Evolutionary conservation across 2,113 vertebrate genomes (phyloP).

Genomic region (Phrynocephalus versicolor): DNA sequence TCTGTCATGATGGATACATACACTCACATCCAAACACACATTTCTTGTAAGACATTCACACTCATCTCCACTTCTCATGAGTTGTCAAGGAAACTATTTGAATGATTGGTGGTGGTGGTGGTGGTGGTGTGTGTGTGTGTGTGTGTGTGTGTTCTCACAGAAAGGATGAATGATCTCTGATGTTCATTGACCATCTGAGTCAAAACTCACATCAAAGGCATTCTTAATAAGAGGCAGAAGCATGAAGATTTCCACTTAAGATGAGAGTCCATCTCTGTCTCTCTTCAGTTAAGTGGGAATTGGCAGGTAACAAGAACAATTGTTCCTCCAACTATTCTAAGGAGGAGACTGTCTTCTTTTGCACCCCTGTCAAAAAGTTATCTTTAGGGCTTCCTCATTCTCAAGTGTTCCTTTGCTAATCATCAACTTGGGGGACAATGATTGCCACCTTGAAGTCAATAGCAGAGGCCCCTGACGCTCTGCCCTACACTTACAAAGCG

Average conservation of each 20-base stretch:
- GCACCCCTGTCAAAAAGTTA: neutral
- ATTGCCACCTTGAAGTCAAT: no score
- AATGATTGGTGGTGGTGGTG: neutral
- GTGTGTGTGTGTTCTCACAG: neutral
- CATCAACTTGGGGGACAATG: no score
- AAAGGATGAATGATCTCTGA: slow-evolving; percentile 3
- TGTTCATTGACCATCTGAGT: neutral
- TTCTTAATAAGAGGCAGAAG: neutral
- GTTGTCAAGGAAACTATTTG: slow-evolving; percentile 5
- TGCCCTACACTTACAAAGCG: neutral
- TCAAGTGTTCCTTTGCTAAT: neutral
- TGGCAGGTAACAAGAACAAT: rapidly evolving
- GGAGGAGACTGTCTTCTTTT: neutral
- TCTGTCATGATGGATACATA: slow-evolving; percentile 2
- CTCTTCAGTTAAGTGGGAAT: neutral
- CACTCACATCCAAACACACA: neutral
- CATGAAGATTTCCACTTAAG: neutral
- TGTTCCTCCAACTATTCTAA: neutral
- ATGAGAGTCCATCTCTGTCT: neutral
- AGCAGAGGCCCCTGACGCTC: neutral
- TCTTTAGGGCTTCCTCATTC: neutral
- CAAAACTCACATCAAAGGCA: neutral
- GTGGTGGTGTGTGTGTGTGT: neutral
- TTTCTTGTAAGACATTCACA: neutral
- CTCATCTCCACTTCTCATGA: neutral